Conservation (phyloP, 2,113 vertebrate genomes). For the mouse (Mus musculus) region DNA sequence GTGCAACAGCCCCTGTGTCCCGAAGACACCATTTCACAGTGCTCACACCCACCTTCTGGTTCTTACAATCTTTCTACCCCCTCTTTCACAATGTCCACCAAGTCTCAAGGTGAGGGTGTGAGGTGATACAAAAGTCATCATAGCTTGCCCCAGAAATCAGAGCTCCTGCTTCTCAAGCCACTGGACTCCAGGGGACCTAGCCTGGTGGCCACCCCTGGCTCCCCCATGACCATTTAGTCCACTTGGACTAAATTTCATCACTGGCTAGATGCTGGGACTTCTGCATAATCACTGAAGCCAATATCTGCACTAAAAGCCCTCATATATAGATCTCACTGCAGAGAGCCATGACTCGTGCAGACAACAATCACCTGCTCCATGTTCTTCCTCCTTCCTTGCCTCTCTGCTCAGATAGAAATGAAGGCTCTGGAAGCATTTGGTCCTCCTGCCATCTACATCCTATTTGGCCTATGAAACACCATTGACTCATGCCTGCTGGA, state of each 20-base stretch:
- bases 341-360: background rate
- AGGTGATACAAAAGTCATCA: background rate
- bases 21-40: background rate
- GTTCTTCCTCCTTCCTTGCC: background rate
- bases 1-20: background rate
- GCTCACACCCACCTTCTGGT: too few relatives aligned
- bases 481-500: background rate
- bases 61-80: background rate
- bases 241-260: background rate
- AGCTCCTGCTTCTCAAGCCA: background rate
- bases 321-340: background rate
- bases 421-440: too few relatives aligned
- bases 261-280: background rate
- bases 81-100: background rate
- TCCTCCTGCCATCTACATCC: fast-evolving
- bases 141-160: background rate
- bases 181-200: background rate
- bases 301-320: background rate
- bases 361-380: background rate
- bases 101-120: background rate
- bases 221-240: background rate
- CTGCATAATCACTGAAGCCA: background rate
- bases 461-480: background rate
- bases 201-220: background rate
- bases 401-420: background rate